Percentiles rank a stretch among this genome's conserved stretches.
phyloP scores from a whole-genome alignment of 1,140 invertebrate species.

The Drosophila guanche region DNA sequence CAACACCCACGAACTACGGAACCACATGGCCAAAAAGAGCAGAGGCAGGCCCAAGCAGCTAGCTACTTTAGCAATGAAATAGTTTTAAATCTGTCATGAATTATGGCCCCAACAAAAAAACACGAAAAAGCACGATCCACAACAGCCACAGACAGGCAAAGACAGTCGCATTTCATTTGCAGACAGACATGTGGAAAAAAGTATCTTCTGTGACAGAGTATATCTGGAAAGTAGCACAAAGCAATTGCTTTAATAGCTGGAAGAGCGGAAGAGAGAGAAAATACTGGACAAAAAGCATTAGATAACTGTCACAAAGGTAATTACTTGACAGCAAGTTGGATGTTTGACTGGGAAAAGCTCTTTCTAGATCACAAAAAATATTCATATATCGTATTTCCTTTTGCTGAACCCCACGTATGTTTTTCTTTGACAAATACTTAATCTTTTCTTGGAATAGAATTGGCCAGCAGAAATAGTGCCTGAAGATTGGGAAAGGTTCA shows the following conservation, averaged over 20 bases:
- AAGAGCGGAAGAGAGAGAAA: slow-evolving; percentile 39
- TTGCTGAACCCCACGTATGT: not conserved
- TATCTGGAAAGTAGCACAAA: slow-evolving; percentile 64
- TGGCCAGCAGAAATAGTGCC: too few relatives aligned
- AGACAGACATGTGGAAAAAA: slow-evolving; percentile 7
- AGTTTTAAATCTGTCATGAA: slow-evolving; percentile 58
- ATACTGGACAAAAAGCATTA: slow-evolving; percentile 37
- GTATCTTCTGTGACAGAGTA: slow-evolving; percentile 29
- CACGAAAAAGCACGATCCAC: slow-evolving; percentile 20
- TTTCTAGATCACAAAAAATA: slow-evolving; percentile 23
- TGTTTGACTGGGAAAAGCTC: slow-evolving; percentile 9
- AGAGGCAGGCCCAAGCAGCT: slow-evolving; percentile 17
- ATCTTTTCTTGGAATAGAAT: too few relatives aligned
- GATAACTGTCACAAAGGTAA: slow-evolving; percentile 63
- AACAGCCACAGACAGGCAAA: too few relatives aligned
- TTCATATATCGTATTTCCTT: not conserved
- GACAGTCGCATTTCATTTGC: slow-evolving; percentile 11
- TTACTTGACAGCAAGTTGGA: slow-evolving; percentile 26
- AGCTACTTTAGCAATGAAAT: slow-evolving; percentile 32
- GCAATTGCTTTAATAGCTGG: slow-evolving; percentile 68
- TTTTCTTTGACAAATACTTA: too few relatives aligned
- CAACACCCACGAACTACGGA: too few relatives aligned
- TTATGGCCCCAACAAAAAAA: slow-evolving; percentile 32
- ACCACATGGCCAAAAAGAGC: not conserved
- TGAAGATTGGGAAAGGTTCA: too few relatives aligned